Percentiles rank a stretch among this genome's conserved stretches.
phyloP scores from a whole-genome alignment of 2,113 vertebrate species.

The Ondatra zibethicus region DNA sequence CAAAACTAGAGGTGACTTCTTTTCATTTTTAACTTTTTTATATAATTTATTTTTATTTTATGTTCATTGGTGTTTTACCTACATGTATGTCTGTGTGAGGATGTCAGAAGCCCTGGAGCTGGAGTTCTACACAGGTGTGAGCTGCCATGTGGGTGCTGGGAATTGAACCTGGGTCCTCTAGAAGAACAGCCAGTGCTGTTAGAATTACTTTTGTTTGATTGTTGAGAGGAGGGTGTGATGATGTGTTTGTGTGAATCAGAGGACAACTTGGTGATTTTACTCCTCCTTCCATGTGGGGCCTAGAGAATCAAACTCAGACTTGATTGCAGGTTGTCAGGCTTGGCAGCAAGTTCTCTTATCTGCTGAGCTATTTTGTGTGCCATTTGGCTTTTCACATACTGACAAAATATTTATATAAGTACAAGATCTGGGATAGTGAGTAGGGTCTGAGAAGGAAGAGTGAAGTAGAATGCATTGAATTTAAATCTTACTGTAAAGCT shows the following conservation, averaged over 20 bases:
- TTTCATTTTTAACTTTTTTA: neutral
- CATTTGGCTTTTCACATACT: neutral
- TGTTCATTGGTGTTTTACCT: too few relatives aligned
- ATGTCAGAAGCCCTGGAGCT: too few relatives aligned
- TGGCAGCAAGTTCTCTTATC: neutral
- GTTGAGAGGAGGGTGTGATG: neutral
- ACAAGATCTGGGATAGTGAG: neutral
- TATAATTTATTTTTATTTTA: neutral
- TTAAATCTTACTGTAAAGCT: neutral
- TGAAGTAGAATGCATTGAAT: neutral
- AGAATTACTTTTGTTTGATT: neutral
- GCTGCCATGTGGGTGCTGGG: too few relatives aligned
- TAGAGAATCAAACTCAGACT: neutral
- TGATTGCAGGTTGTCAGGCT: neutral
- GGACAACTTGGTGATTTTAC: neutral
- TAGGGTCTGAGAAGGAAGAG: neutral
- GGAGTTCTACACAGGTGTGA: too few relatives aligned
- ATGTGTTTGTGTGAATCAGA: neutral
- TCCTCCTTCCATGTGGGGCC: neutral
- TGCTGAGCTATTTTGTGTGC: neutral
- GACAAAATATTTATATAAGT: conserved; percentile 4
- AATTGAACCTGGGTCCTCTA: too few relatives aligned
- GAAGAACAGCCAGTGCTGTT: too few relatives aligned
- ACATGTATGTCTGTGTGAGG: too few relatives aligned
- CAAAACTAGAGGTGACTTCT: neutral